phyloP scores from a whole-genome alignment of 2,113 vertebrate genomes.

The Myiagra hebetior region DNA sequence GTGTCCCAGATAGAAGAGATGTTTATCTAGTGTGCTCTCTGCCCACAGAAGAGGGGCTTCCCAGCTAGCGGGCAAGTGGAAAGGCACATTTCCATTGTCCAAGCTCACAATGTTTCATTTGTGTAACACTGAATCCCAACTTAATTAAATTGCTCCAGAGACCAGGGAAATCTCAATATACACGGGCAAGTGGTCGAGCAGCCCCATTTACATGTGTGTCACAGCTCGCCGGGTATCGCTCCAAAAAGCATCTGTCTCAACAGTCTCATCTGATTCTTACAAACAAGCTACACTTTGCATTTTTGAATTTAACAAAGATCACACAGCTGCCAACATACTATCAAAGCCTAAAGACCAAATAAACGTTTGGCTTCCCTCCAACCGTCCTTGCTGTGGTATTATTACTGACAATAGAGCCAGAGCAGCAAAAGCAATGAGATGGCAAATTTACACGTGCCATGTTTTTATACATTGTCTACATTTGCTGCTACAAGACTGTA shows the following conservation, averaged over 20 bases:
- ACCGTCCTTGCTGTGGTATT: slow-evolving; percentile 33
- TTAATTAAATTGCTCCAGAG: slow-evolving; percentile 61
- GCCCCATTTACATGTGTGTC: slow-evolving; percentile 38
- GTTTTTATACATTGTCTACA: slow-evolving; percentile 39
- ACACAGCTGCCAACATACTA: slow-evolving; percentile 63
- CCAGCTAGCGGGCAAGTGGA: neutral
- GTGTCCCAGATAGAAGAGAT: neutral
- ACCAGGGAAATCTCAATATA: slow-evolving; percentile 38
- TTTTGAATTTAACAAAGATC: slow-evolving; percentile 66
- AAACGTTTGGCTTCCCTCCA: slow-evolving; percentile 62
- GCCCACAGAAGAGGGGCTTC: neutral
- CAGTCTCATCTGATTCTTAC: slow-evolving; percentile 54
- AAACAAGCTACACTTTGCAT: slow-evolving; percentile 61
- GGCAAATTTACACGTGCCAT: slow-evolving; percentile 61
- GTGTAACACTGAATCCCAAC: slow-evolving; percentile 55
- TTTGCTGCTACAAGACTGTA: slow-evolving; percentile 48
- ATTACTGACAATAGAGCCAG: slow-evolving; percentile 62
- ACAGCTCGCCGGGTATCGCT: neutral
- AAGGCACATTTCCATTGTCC: neutral
- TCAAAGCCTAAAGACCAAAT: slow-evolving; percentile 67
- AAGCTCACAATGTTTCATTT: slow-evolving; percentile 46
- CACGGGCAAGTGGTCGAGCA: neutral
- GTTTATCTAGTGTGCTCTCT: neutral
- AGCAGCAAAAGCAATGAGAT: slow-evolving; percentile 59
- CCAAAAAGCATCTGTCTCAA: slow-evolving; percentile 55